These are phyloP conservation scores for Hylaeus anthracinus DNA, from an alignment of 1,140 invertebrate genomes.

Conservation along the genomic window DNA sequence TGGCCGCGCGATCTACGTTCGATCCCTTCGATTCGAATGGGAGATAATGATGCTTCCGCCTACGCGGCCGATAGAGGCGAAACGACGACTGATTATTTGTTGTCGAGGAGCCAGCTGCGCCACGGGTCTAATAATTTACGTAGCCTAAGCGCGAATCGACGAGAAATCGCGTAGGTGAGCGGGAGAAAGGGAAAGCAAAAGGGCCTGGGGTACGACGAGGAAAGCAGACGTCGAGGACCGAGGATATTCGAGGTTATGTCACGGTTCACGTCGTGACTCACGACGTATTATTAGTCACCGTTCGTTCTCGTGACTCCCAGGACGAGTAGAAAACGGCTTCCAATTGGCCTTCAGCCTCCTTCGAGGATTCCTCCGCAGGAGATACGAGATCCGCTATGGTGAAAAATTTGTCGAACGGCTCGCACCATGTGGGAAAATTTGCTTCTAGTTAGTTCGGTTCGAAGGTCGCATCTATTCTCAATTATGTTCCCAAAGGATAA, in stretches of 20 bases:
- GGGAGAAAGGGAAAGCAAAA: slow-evolving; percentile 19
- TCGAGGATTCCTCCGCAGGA: background rate
- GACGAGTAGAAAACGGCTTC: slow-evolving; percentile 46
- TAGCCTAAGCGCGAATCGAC: background rate
- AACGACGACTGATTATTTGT: slow-evolving; percentile 41
- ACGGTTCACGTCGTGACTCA: slow-evolving; percentile 65
- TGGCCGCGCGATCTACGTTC: background rate
- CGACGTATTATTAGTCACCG: slow-evolving; percentile 64
- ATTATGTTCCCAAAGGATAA: too few species aligned
- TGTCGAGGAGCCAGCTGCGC: slow-evolving; percentile 5
- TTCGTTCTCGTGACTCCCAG: slow-evolving; percentile 55
- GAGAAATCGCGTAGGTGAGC: slow-evolving; percentile 1
- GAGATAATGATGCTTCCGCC: slow-evolving; percentile 38
- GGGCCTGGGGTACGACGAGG: background rate
- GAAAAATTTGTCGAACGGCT: slow-evolving; percentile 15
- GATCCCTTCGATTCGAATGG: slow-evolving; percentile 21
- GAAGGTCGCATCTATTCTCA: too few species aligned
- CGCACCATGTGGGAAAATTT: background rate
- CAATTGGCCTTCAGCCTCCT: slow-evolving; percentile 37
- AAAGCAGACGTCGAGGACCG: background rate
- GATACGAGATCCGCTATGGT: slow-evolving; percentile 16
- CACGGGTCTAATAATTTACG: slow-evolving; percentile 37
- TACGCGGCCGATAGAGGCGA: slow-evolving; percentile 35
- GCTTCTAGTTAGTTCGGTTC: background rate
- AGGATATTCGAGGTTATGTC: slow-evolving; percentile 56